phyloP scores from a whole-genome alignment of 2,113 vertebrate species.

The Terrapene triunguis region DNA sequence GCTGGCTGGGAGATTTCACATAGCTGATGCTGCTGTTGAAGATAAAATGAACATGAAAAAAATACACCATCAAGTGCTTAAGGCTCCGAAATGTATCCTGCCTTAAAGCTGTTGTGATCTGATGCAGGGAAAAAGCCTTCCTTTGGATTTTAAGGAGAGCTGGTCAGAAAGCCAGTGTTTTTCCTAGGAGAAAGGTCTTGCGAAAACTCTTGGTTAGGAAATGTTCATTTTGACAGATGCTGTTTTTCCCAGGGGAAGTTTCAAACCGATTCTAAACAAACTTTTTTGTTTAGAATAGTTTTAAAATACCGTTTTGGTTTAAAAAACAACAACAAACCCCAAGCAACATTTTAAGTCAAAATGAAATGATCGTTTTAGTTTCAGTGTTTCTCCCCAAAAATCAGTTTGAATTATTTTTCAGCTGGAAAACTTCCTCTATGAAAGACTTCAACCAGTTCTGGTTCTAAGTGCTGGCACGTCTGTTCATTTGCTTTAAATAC shows the following conservation, averaged over 20 bases:
- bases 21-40: accelerated
- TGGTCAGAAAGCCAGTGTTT: background rate
- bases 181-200: background rate
- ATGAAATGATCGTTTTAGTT: background rate
- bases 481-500: background rate
- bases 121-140: background rate
- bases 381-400: constrained; percentile 46
- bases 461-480: background rate
- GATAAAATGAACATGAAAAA: accelerated
- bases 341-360: constrained; percentile 25
- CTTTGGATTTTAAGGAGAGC: background rate
- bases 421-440: background rate
- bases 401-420: background rate
- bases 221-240: background rate
- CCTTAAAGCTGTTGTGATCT: accelerated
- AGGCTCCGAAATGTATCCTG: accelerated
- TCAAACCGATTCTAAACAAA: constrained; percentile 44
- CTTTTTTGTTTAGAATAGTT: constrained; percentile 23
- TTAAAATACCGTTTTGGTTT: background rate
- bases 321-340: constrained; percentile 45
- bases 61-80: accelerated
- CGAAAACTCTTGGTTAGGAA: background rate
- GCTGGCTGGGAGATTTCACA: background rate
- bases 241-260: constrained; percentile 5
- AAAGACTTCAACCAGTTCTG: background rate